Evolutionary conservation across 2,888 invertebrate genomes (phyloP).

Genomic region (Tiliacea citrago): DNA sequence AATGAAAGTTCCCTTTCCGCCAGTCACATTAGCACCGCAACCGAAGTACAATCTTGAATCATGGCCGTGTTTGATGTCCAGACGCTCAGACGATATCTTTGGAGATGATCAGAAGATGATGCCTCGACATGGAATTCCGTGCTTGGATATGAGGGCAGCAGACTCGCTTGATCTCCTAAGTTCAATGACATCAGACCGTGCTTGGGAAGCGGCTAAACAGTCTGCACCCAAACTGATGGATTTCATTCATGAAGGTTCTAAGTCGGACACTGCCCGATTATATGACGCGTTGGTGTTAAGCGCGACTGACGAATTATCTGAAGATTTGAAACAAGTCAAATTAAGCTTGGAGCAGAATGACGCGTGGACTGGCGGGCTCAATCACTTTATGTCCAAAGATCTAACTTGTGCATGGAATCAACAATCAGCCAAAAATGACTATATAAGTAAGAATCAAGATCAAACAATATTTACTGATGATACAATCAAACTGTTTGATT

Average conservation of each 20-base stretch:
- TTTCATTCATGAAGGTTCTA: constrained; percentile 87
- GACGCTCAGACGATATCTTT: constrained; percentile 81
- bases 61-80: constrained; percentile 87
- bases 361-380: constrained; percentile 76
- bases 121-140: constrained; percentile 74
- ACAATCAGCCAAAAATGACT: constrained; percentile 75
- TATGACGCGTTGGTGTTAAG: constrained; percentile 86
- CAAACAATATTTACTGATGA: constrained; percentile 73
- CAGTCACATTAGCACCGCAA: constrained; percentile 85
- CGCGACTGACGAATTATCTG: constrained; percentile 78
- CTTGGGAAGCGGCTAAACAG: constrained; percentile 89
- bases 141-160: constrained; percentile 79
- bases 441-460: constrained; percentile 69
- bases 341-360: constrained; percentile 74
- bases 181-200: constrained; percentile 86
- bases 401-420: constrained; percentile 79
- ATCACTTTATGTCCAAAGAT: constrained; percentile 79
- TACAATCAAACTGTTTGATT: constrained; percentile 71
- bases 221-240: constrained; percentile 88
- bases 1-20: constrained; percentile 81
- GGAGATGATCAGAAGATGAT: constrained; percentile 81
- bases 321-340: constrained; percentile 81
- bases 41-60: constrained; percentile 87
- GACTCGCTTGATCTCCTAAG: constrained; percentile 82
- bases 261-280: constrained; percentile 87